Percentiles rank a stretch among this genome's conserved stretches.
Conservation (phyloP, 2,888 invertebrate species). For the Drosophila koepferae region DNA sequence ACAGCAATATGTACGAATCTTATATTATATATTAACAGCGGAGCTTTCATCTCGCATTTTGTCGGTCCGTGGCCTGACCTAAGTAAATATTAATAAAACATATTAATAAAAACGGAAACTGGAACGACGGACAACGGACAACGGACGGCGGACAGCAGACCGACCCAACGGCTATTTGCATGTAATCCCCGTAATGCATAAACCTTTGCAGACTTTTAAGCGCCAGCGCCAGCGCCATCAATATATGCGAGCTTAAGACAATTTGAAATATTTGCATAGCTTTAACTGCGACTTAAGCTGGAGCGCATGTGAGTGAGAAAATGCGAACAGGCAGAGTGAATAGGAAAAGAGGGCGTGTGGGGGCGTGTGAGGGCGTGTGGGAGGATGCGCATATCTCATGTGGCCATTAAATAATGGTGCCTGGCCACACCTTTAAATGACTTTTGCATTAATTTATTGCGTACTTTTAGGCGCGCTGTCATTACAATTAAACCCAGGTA, state of each 20-base stretch:
- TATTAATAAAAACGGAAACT: slow-evolving; percentile 76
- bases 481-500: slow-evolving; percentile 62
- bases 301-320: not conserved
- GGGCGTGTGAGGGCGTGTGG: not conserved
- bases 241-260: slow-evolving; percentile 56
- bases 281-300: slow-evolving; percentile 53
- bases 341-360: not conserved
- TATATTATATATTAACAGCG: slow-evolving; percentile 41
- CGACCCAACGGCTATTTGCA: slow-evolving; percentile 71
- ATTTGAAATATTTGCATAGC: slow-evolving; percentile 59
- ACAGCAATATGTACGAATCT: slow-evolving; percentile 61
- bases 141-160: slow-evolving; percentile 34
- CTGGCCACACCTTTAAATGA: slow-evolving; percentile 67
- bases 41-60: slow-evolving; percentile 69
- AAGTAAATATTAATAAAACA: slow-evolving; percentile 83
- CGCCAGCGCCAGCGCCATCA: slow-evolving; percentile 31
- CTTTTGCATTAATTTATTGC: slow-evolving; percentile 77
- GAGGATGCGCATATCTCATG: slow-evolving; percentile 41
- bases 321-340: not conserved
- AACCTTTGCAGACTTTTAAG: slow-evolving; percentile 36
- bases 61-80: slow-evolving; percentile 63
- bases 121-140: slow-evolving; percentile 47
- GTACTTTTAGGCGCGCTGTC: slow-evolving; percentile 72
- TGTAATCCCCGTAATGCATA: slow-evolving; percentile 78
- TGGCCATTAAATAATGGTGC: slow-evolving; percentile 60